Evolutionary conservation across 2,888 invertebrate species (phyloP).

Genomic region (Meandrusa payeni): DNA sequence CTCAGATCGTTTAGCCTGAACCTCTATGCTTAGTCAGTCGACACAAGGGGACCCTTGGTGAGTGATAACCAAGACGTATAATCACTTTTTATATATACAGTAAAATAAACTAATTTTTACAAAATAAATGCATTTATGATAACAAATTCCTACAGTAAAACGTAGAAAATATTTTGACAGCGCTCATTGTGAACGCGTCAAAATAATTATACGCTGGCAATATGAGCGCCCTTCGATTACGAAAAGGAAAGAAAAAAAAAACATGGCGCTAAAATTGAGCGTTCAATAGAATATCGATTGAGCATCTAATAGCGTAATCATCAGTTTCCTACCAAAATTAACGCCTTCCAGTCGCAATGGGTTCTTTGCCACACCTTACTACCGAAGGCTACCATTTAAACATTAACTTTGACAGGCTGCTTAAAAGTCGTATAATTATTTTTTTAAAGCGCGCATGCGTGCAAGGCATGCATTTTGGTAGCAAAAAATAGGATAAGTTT

Average conservation of each 20-base stretch:
- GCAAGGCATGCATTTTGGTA: constrained; percentile 47
- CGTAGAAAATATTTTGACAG: constrained; percentile 64
- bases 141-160: constrained; percentile 19
- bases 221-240: constrained; percentile 46
- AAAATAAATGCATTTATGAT: not conserved
- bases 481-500: constrained; percentile 50
- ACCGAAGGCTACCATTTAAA: constrained; percentile 71
- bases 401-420: constrained; percentile 76
- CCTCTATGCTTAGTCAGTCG: too few species aligned
- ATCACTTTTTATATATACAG: too few species aligned
- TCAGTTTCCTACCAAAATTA: constrained; percentile 68
- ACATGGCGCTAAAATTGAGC: constrained; percentile 50
- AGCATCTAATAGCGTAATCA: constrained; percentile 74
- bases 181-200: constrained; percentile 50
- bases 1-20: too few species aligned
- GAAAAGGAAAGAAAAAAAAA: constrained; percentile 38
- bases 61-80: too few species aligned
- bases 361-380: constrained; percentile 49
- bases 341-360: constrained; percentile 60
- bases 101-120: too few species aligned
- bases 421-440: constrained; percentile 72
- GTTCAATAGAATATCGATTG: constrained; percentile 74
- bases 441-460: constrained; percentile 60
- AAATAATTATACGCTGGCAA: constrained; percentile 56
- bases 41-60: too few species aligned